phyloP scores from a whole-genome alignment of 2,888 invertebrate species.

The Pristionchus arcanus region DNA sequence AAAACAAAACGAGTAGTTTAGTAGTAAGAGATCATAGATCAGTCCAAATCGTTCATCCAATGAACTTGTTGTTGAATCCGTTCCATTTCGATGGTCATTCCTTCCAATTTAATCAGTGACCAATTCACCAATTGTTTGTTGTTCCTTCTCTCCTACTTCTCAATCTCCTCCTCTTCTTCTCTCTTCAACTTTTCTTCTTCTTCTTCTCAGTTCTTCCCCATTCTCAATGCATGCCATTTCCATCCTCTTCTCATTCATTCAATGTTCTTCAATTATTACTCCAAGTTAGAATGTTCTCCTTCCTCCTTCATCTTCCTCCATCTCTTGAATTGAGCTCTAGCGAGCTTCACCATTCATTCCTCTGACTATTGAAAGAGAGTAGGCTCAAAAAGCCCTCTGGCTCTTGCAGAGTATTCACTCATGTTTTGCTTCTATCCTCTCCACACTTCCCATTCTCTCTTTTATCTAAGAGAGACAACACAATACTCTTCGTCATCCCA shows the following conservation, averaged over 20 bases:
- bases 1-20: neutral
- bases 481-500: neutral
- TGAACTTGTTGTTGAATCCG: neutral
- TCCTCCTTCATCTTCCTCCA: neutral
- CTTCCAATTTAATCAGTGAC: neutral
- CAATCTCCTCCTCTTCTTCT: neutral
- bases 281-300: neutral
- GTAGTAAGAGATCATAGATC: neutral
- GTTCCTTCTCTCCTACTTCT: conserved; percentile 9
- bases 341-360: neutral
- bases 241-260: neutral
- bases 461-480: conserved; percentile 1
- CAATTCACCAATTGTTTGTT: conserved; percentile 17
- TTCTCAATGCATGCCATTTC: conserved; percentile 28
- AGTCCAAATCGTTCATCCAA: neutral
- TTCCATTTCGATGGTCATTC: neutral
- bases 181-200: conserved; percentile 11
- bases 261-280: neutral
- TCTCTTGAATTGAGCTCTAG: neutral
- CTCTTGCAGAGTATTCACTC: conserved; percentile 32
- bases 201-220: conserved; percentile 15
- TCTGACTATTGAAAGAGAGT: neutral
- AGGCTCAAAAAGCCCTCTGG: neutral
- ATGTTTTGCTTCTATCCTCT: conserved; percentile 6
- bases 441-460: conserved; percentile 25